Base-by-base conservation (phyloP, 2,797 vertebrate species). In the Lepilemur septentrionalis region DNA sequence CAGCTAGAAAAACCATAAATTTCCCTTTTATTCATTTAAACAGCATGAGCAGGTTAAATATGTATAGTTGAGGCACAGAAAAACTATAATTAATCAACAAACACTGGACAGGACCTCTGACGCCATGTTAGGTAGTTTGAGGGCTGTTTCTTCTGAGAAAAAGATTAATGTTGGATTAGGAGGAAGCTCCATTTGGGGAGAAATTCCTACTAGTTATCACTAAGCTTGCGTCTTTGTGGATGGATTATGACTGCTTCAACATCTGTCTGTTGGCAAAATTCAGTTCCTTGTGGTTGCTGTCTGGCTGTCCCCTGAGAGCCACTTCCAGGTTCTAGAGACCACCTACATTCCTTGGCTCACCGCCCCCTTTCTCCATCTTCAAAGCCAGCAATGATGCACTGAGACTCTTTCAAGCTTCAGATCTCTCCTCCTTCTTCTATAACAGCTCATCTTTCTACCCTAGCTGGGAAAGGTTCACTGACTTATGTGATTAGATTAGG, bases 21-120 rank as follows among this genome's bases (percentile, higher is more conserved):
- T 89, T 96, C 84, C 73, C 57, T 67, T 95, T 87, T 91, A 84
- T 72, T 85, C 35, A 88, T 57, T 86, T 61, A 91, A 91, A 78
- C 50, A 87, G 46, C 10, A 46, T 35, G 50, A 94, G 61, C 32
- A 70, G 52, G 84, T 52, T 86, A 88, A 84, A 50, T 80, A 38
- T 67, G 12, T 83, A 63, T 15, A n/a, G 20, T 41, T 38, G 28
- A 79, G 70, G 15, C 28, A 83, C 1, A 86, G 73, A 84, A 94
- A 72, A 92, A 52, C 25, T 87, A 7, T 57, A 72, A 87, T 75
- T 85, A 93, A 61, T 17, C 32, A 78, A 57, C 7, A 86, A 93
- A 82, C 41, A 52, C 4, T 65, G 63, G 9, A 80, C 38, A 95
- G 48, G 55, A 87, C 20, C 73, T 65, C 50, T 92, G 48, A 70